Evolutionary conservation across 2,888 invertebrate genomes (phyloP), one percentile per base, ranked within the genome.

Genomic region (Tetragonisca angustula): DNA sequence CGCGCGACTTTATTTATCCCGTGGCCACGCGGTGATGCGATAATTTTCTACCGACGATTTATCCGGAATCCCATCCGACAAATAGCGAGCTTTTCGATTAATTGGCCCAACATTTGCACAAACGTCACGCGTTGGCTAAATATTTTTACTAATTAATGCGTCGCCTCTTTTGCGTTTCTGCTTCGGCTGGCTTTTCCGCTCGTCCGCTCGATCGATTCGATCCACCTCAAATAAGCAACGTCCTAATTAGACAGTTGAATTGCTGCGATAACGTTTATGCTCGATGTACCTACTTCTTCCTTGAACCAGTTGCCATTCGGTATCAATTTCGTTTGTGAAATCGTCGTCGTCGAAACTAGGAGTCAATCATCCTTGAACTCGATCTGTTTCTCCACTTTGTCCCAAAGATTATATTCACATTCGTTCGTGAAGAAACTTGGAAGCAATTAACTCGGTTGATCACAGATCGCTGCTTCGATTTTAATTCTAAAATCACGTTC

Each of bases 81-180:
- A 79, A 82, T 59, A 79, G 36, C 69, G 21, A 52, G 64, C 27
- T 74, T 74, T 52, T n/a, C 68, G 73, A 79, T 81, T 72, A 81
- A 79, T 79, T 62, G 62, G n/a, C 15, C 19, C 69, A 17, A 64
- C 24, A 36, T 74, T 65, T 52, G 24, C 21, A 62, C 72, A 72
- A 9, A 11, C 32, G 43, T 61, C 72, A 49, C 43, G 27, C 27
- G 24, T 27, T 43, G 49, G 19, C 17, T 27, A 19, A 49, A 72
- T 49, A 62, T 50, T 62, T 49, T 72, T 27, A 5, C 61, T 27
- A 62, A 72, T 72, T 72, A 49, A 72, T 54, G 36, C 21, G 21
- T n/a, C 43, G 43, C 43, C 54, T 54, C 54, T 52, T 69, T 52
- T 21, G 27, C 32, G 27, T 52, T 27, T 21, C 50, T 50, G 19